phyloP scores from a whole-genome alignment of 2,888 invertebrate species.

The Pocota personata region DNA sequence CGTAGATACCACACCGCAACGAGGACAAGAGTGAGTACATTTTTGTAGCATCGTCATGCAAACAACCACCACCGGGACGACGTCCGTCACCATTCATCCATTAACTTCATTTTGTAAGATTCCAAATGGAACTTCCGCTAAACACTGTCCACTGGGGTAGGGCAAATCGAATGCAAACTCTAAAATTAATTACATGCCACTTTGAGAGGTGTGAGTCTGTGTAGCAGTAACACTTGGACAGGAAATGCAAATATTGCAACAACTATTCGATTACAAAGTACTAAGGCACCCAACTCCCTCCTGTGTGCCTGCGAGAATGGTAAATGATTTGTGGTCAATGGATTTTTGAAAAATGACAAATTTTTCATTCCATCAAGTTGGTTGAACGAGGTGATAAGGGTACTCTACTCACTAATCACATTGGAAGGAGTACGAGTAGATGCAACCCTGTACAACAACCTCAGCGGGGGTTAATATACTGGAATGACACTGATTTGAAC shows the following conservation, averaged over 20 bases:
- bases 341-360: slow-evolving; percentile 72
- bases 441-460: slow-evolving; percentile 56
- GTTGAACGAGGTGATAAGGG: slow-evolving; percentile 45
- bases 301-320: not conserved
- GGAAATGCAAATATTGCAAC: slow-evolving; percentile 73
- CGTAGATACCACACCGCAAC: not conserved
- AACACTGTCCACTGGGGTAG: slow-evolving; percentile 9
- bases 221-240: slow-evolving; percentile 39
- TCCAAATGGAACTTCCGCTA: slow-evolving; percentile 69
- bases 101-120: slow-evolving; percentile 60
- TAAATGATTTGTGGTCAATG: slow-evolving; percentile 66
- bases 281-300: not conserved
- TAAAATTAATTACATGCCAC: slow-evolving; percentile 72
- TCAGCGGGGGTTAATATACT: slow-evolving; percentile 69
- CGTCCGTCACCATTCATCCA: slow-evolving; percentile 55
- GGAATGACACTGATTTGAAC: slow-evolving; percentile 70
- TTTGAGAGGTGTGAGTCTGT: slow-evolving; percentile 58
- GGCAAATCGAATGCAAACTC: slow-evolving; percentile 53
- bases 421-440: not conserved
- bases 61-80: not conserved
- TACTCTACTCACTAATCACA: not conserved
- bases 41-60: slow-evolving; percentile 21
- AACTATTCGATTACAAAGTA: slow-evolving; percentile 35
- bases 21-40: not conserved
- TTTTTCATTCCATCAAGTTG: slow-evolving; percentile 48